phyloP scores from a whole-genome alignment of 2,888 invertebrate genomes.

The Linnaemya vulpina region DNA sequence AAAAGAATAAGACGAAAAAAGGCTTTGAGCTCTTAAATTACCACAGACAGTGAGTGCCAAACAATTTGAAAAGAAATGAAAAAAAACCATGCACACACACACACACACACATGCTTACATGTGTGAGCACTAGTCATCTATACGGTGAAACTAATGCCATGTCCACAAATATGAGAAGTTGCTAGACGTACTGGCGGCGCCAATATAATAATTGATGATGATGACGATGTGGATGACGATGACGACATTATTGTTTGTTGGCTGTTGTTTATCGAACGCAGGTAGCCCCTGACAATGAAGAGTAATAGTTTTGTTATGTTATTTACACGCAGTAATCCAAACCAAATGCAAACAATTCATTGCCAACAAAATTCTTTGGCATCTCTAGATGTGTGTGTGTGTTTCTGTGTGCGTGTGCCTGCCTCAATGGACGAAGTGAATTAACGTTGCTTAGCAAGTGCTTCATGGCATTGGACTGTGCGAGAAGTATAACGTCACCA shows the following conservation, averaged over 20 bases:
- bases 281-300: conserved; percentile 20
- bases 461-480: conserved; percentile 25
- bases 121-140: not conserved
- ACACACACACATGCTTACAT: not conserved
- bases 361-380: conserved; percentile 4
- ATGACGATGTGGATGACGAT: conserved; percentile 9
- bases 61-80: conserved; percentile 42
- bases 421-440: conserved; percentile 40
- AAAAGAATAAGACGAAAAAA: conserved; percentile 22
- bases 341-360: not conserved
- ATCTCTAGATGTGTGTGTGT: not conserved
- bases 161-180: conserved; percentile 31
- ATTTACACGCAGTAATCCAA: conserved; percentile 50
- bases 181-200: conserved; percentile 64
- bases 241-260: conserved; percentile 30
- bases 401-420: conserved; percentile 3
- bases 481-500: conserved; percentile 56
- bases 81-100: conserved; percentile 3
- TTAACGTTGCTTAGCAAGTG: conserved; percentile 62
- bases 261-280: not conserved
- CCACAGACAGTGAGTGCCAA: conserved; percentile 59
- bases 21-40: conserved; percentile 57
- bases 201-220: conserved; percentile 28
- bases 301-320: conserved; percentile 44
- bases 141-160: conserved; percentile 17